These are phyloP conservation scores for Folsomia candida DNA, from an alignment of 2,888 invertebrate genomes.

Conservation along the genomic window DNA sequence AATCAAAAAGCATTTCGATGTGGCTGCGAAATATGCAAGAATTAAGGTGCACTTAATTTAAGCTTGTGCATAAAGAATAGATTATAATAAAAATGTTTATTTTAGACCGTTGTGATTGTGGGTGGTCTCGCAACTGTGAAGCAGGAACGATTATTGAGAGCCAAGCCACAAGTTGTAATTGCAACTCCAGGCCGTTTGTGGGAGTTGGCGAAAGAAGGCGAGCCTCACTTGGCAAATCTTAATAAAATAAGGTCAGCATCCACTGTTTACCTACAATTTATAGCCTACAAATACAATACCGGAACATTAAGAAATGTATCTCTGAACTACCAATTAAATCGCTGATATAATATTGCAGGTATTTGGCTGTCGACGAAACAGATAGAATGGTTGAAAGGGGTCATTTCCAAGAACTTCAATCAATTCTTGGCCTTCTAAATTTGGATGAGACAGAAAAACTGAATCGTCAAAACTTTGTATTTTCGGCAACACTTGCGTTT, in stretches of 20 bases:
- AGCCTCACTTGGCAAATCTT: slow-evolving; percentile 71
- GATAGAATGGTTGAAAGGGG: slow-evolving; percentile 97
- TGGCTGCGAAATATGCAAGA: slow-evolving; percentile 76
- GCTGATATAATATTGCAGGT: slow-evolving; percentile 59
- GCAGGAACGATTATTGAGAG: slow-evolving; percentile 79
- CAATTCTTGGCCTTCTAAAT: slow-evolving; percentile 77
- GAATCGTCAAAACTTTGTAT: slow-evolving; percentile 86
- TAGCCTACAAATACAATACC: too few relatives aligned
- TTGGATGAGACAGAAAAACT: slow-evolving; percentile 61
- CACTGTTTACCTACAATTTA: too few relatives aligned
- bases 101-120: slow-evolving; percentile 73
- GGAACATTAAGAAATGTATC: too few relatives aligned
- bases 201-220: slow-evolving; percentile 82
- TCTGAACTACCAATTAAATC: too few relatives aligned
- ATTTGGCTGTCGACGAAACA: slow-evolving; percentile 94
- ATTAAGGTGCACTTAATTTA: slow-evolving; percentile 57
- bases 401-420: slow-evolving; percentile 87
- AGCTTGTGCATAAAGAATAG: neutral
- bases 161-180: slow-evolving; percentile 88
- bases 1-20: slow-evolving; percentile 78
- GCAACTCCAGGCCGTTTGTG: slow-evolving; percentile 96
- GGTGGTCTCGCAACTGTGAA: slow-evolving; percentile 94
- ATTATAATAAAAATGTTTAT: neutral
- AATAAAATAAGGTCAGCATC: slow-evolving; percentile 66
- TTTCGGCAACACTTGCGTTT: slow-evolving; percentile 93